Evolutionary conservation across 2,888 invertebrate species (phyloP).

Genomic region (Meteorus colon): DNA sequence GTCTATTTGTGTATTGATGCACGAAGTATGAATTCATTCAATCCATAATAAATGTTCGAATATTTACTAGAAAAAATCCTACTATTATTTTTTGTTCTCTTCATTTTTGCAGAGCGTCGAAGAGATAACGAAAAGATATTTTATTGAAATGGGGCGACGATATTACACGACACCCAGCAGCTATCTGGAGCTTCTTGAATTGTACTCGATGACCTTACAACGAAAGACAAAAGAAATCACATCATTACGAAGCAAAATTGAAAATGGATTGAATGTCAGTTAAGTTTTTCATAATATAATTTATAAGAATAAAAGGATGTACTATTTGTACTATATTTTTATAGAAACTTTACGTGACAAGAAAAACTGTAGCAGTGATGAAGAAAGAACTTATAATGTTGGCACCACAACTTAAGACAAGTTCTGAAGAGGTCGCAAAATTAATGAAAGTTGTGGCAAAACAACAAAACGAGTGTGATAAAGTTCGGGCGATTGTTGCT

Average conservation of each 20-base stretch:
- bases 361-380: conserved; percentile 88
- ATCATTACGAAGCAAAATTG: conserved; percentile 79
- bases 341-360: conserved; percentile 87
- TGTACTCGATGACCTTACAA: conserved; percentile 82
- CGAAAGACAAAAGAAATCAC: conserved; percentile 82
- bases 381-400: conserved; percentile 86
- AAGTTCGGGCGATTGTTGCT: conserved; percentile 85
- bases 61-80: neutral
- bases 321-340: conserved; percentile 46
- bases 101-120: conserved; percentile 81
- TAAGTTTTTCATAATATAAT: conserved; percentile 52
- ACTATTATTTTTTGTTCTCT: conserved; percentile 2
- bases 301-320: neutral
- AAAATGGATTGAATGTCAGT: conserved; percentile 81
- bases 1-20: conserved; percentile 82
- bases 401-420: conserved; percentile 86
- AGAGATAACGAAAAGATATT: conserved; percentile 84
- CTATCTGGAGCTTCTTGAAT: conserved; percentile 88
- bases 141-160: conserved; percentile 86
- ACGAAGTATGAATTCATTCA: conserved; percentile 76
- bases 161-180: conserved; percentile 95
- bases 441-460: conserved; percentile 84
- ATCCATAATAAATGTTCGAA: neutral
- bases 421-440: conserved; percentile 84
- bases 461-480: conserved; percentile 88